Conservation (phyloP, 1,140 invertebrate genomes). For the Daktulosphaira vitifoliae region DNA sequence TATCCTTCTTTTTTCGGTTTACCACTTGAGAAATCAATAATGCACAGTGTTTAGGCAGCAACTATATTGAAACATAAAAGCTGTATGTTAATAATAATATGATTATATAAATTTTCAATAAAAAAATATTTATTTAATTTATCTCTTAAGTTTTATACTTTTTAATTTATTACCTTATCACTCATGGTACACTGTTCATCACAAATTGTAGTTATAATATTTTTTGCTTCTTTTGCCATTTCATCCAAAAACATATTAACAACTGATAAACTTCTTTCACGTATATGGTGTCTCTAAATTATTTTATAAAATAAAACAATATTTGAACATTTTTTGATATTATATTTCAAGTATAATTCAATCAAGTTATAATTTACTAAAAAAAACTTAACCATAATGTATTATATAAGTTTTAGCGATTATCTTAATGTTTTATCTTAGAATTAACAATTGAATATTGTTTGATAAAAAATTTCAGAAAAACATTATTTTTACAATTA, state of each 20-base stretch:
- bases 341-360: too few species aligned
- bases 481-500: too few species aligned
- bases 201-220: slow-evolving; percentile 96
- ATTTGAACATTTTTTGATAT: too few species aligned
- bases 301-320: too few species aligned
- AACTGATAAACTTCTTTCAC: slow-evolving; percentile 89
- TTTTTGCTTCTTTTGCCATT: slow-evolving; percentile 98
- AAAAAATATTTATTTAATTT: too few species aligned
- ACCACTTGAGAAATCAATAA: slow-evolving; percentile 75
- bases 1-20: slow-evolving; percentile 87
- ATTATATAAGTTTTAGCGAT: too few species aligned
- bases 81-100: background rate
- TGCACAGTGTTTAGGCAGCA: slow-evolving; percentile 92
- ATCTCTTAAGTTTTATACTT: background rate
- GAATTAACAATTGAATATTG: too few species aligned
- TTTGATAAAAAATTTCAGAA: too few species aligned
- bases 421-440: too few species aligned
- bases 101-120: background rate
- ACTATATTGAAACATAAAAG: slow-evolving; percentile 44
- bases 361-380: too few species aligned
- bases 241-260: slow-evolving; percentile 97
- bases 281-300: slow-evolving; percentile 75
- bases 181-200: slow-evolving; percentile 93
- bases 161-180: slow-evolving; percentile 55
- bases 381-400: too few species aligned